A percentile compares a stretch with the other conserved stretches of the same genome.
phyloP scores from a whole-genome alignment of 2,797 vertebrate genomes.

The Sebastes minor region DNA sequence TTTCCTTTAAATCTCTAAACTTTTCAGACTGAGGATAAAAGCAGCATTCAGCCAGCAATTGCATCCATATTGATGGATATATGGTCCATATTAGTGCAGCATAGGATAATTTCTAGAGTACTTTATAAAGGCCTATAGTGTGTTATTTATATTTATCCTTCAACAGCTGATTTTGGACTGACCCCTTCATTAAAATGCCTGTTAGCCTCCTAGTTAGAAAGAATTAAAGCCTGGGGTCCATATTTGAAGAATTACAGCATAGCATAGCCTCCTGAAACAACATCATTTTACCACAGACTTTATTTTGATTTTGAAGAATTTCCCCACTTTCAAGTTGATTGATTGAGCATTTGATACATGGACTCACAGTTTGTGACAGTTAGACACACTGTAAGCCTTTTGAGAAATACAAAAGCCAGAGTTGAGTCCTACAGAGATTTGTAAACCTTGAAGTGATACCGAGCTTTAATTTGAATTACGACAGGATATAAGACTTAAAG shows the following conservation, averaged over 20 bases:
- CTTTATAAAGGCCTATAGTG: neutral
- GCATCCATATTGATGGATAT: neutral
- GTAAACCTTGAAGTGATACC: conserved; percentile 27
- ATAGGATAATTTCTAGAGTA: neutral
- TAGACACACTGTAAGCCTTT: neutral
- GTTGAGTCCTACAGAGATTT: neutral
- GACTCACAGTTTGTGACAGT: neutral
- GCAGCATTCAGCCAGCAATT: neutral
- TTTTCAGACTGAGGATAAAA: neutral
- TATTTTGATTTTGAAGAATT: conserved; percentile 23
- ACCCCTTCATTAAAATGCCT: conserved; percentile 16
- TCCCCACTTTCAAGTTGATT: conserved; percentile 6
- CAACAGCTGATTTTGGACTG: conserved; percentile 23
- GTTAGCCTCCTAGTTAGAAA: neutral
- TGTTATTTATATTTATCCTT: conserved; percentile 1
- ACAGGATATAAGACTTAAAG: conserved; percentile 16
- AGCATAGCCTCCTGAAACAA: conserved; percentile 15
- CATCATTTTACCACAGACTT: conserved; percentile 1
- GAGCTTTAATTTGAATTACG: conserved; percentile 33
- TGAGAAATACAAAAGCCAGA: neutral
- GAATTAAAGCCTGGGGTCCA: conserved; percentile 23
- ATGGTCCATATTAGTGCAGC: neutral
- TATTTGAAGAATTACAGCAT: conserved; percentile 17
- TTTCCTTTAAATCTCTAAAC: neutral
- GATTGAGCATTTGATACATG: conserved; percentile 20